Percentiles rank a stretch among this genome's conserved stretches.
phyloP scores from a whole-genome alignment of 2,797 vertebrate species.

The Amblyraja radiata region DNA sequence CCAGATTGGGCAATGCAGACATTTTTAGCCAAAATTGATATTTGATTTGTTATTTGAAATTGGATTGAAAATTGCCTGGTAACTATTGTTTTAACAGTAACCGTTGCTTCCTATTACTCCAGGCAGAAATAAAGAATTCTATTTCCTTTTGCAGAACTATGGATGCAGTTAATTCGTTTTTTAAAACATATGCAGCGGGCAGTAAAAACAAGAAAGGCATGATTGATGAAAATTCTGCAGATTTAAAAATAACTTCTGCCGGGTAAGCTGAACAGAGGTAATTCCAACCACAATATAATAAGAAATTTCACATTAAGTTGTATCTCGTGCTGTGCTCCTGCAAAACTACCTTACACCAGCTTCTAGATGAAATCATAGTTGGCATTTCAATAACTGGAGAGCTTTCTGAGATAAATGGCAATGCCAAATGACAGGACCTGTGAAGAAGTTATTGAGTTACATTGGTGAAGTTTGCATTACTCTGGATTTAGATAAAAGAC shows the following conservation, averaged over 20 bases:
- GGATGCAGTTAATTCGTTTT: background rate
- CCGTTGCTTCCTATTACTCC: background rate
- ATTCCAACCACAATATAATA: slow-evolving; percentile 22
- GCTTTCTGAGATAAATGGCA: slow-evolving; percentile 92
- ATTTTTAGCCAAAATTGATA: background rate
- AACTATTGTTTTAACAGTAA: background rate
- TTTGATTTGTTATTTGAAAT: background rate
- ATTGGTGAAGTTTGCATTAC: slow-evolving; percentile 88
- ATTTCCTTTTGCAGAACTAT: background rate
- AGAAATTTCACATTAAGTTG: slow-evolving; percentile 33
- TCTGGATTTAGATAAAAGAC: slow-evolving; percentile 98
- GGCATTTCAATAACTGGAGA: slow-evolving; percentile 85
- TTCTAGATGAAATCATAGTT: slow-evolving; percentile 60
- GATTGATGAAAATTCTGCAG: slow-evolving; percentile 31
- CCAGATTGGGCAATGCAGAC: background rate
- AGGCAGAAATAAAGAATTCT: background rate
- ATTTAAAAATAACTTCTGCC: slow-evolving; percentile 18
- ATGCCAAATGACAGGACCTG: slow-evolving; percentile 88
- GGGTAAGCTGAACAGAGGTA: slow-evolving; percentile 19
- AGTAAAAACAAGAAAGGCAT: background rate
- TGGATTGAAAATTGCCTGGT: background rate
- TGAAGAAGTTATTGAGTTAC: slow-evolving; percentile 94
- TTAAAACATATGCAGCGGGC: background rate
- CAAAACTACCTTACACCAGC: slow-evolving; percentile 21
- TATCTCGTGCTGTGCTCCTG: slow-evolving; percentile 17